Evolutionary conservation across 2,113 vertebrate genomes (phyloP), one percentile per base, ranked within the genome.

Genomic region (Acanthisitta chloris): DNA sequence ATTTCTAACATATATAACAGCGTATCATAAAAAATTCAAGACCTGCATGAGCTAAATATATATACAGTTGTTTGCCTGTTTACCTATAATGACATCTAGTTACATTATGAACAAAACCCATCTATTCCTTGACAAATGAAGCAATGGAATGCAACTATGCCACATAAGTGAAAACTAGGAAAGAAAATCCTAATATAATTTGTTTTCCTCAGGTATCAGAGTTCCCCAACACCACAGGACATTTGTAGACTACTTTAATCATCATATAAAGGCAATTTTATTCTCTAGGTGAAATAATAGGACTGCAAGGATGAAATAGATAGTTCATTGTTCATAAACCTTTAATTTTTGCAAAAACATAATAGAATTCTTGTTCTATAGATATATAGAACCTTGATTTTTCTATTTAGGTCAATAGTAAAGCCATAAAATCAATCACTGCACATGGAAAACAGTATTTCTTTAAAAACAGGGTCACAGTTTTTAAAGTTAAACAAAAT

Each of bases 241-340:
- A 88, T 92, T 81, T 86, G 29, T 51, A 90, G 73, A 65, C 33
- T 64, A 74, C 67, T 86, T 72, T 82, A 20, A 79, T 64, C 52
- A 83, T 57, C 90, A 85, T 54, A 80, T 82, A 92, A 95, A 94
- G 90, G 84, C 92, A 3, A 94, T 55, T 71, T 95, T 52, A 66
- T 81, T 82, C 82, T 89, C 65, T 59, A 79, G 40, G 49, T 76
- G 36, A 84, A 93, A 57, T 70, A 83, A 79, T 21, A 90, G 33
- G 70, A 82, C 29, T 46, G 46, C 15, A 87, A 81, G 31, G 46
- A 34, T 57, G 58, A 88, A 88, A 83, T 78, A 82, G 51, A 66
- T 54, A 34, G 54, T 74, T 88, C 77, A 48, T 65, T 69, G 49
- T 45, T 73, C 46, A 67, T 38, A 93, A 86, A 58, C 52, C 34